Evolutionary conservation across 2,113 vertebrate species (phyloP).

Genomic region (Ranitomeya imitator): DNA sequence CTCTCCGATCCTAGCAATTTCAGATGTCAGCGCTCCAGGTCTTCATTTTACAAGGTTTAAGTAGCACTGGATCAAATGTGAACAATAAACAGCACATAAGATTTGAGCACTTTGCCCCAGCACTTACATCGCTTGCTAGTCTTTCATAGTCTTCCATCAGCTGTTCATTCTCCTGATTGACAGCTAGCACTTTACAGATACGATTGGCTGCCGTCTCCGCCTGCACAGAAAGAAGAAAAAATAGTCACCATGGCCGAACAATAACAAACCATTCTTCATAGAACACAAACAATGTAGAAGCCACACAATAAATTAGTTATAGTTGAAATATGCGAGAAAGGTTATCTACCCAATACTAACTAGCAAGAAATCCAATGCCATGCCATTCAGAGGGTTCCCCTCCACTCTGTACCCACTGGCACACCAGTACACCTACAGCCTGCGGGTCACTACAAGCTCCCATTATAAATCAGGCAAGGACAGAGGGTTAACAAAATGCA

Average conservation of each 20-base stretch:
- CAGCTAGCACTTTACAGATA: constrained; percentile 98
- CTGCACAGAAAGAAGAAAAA: constrained; percentile 71
- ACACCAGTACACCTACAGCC: neutral
- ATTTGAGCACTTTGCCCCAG: neutral
- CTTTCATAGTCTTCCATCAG: constrained; percentile 99
- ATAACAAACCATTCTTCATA: neutral
- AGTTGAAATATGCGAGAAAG: neutral
- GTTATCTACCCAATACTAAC: neutral
- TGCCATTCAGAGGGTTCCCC: neutral
- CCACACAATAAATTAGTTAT: neutral
- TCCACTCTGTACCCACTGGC: neutral
- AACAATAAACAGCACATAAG: neutral
- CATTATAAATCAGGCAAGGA: neutral
- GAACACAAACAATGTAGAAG: neutral
- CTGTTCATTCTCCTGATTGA: constrained; percentile 98
- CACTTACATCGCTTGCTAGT: constrained; percentile 96
- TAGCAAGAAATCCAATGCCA: neutral
- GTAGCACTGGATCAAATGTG: neutral
- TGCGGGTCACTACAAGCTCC: neutral
- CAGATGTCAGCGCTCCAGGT: no score
- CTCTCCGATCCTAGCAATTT: no score
- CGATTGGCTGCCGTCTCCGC: constrained; percentile 98
- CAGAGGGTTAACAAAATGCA: neutral
- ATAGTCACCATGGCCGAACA: neutral
- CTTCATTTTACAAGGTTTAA: neutral